These are phyloP conservation scores for Lymantria monacha DNA, from an alignment of 2,888 invertebrate species.

Conservation along the genomic window DNA sequence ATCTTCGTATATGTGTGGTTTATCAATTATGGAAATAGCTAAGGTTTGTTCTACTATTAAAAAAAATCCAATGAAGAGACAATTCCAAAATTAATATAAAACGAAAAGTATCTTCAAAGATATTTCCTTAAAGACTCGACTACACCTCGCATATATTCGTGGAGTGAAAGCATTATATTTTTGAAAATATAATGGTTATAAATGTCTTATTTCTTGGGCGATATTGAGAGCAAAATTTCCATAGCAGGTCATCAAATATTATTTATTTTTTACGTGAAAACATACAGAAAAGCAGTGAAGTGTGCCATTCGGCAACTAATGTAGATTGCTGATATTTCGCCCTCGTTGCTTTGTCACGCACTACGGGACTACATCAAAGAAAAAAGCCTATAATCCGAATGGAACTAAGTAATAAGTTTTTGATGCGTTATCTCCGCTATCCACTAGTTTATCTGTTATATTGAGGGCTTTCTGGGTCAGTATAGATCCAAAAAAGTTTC, in stretches of 20 bases:
- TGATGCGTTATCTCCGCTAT: conserved; percentile 43
- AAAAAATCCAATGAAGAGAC: too few relatives aligned
- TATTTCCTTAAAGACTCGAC: conserved; percentile 18
- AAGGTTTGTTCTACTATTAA: too few relatives aligned
- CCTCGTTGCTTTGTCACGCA: conserved; percentile 42
- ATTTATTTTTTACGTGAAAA: conserved; percentile 19
- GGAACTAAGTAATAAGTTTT: conserved; percentile 55
- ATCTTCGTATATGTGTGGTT: too few relatives aligned
- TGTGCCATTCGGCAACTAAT: conserved; percentile 24
- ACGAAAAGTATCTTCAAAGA: too few relatives aligned
- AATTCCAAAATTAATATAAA: too few relatives aligned
- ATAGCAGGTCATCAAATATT: conserved; percentile 5
- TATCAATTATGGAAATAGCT: too few relatives aligned
- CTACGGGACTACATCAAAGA: conserved; percentile 48
- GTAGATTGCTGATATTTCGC: conserved; percentile 40
- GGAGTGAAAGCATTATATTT: conserved; percentile 11
- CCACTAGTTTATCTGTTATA: conserved; percentile 32
- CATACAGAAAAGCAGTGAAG: conserved; percentile 14
- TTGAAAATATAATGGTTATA: conserved; percentile 35
- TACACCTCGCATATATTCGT: conserved; percentile 21
- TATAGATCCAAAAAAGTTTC: conserved; percentile 18
- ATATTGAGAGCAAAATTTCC: conserved; percentile 21
- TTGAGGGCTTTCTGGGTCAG: conserved; percentile 26
- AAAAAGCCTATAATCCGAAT: conserved; percentile 44
- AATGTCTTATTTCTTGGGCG: conserved; percentile 33